Percentiles rank a stretch among this genome's conserved stretches.
phyloP scores from a whole-genome alignment of 2,113 vertebrate species.

The Zingel zingel region DNA sequence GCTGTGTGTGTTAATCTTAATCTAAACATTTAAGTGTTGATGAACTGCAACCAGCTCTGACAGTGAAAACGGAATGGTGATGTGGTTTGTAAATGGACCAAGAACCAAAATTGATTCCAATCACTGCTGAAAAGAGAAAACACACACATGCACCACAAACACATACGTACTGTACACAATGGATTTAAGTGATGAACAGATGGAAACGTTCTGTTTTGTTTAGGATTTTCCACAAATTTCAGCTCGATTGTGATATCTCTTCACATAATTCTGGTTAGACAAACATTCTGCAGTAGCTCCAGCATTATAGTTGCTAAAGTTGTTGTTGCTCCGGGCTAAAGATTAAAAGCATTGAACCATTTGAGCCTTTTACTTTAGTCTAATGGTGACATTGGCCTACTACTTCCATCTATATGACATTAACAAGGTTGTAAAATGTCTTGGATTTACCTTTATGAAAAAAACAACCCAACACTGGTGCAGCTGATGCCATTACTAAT shows the following conservation, averaged over 20 bases:
- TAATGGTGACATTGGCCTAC: background rate
- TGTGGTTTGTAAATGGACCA: constrained; percentile 42
- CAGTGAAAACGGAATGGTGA: constrained; percentile 36
- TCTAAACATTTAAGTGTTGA: constrained; percentile 33
- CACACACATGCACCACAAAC: constrained; percentile 21
- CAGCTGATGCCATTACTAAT: constrained; percentile 35
- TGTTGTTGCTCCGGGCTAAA: background rate
- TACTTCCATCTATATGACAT: constrained; percentile 14
- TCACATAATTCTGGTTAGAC: background rate
- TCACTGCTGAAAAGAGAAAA: constrained; percentile 35
- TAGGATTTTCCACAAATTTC: constrained; percentile 4
- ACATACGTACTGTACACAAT: constrained; percentile 29
- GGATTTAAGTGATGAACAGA: constrained; percentile 40
- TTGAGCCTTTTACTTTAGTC: background rate
- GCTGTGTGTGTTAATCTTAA: constrained; percentile 24
- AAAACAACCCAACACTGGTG: constrained; percentile 4
- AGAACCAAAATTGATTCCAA: constrained; percentile 55
- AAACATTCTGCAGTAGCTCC: constrained; percentile 3
- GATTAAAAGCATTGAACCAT: background rate
- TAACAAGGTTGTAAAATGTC: constrained; percentile 14
- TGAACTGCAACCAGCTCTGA: constrained; percentile 23
- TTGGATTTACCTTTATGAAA: constrained; percentile 36
- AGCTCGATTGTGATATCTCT: background rate
- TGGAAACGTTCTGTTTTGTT: constrained; percentile 30
- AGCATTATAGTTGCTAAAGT: background rate